A percentile compares a stretch with the other conserved stretches of the same genome.
Conservation (phyloP, 2,888 invertebrate species). For the Erannis defoliaria region DNA sequence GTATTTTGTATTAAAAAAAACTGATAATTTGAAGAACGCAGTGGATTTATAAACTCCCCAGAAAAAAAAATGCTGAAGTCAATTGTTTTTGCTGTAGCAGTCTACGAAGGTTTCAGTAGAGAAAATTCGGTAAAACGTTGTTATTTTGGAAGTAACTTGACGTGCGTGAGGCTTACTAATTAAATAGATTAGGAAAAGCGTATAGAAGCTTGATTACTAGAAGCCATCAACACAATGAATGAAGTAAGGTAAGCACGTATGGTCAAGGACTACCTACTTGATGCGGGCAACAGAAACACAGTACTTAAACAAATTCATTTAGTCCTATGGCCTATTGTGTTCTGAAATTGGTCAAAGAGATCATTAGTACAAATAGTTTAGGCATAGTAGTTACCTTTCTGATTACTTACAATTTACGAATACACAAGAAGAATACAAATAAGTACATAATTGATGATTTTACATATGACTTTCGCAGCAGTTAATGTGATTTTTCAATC, state of each 20-base stretch:
- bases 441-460: no score
- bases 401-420: not conserved
- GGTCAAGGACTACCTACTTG: not conserved
- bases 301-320: constrained; percentile 22
- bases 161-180: constrained; percentile 29
- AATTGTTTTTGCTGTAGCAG: not conserved
- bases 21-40: not conserved
- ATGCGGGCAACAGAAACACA: constrained; percentile 11
- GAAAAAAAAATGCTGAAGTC: no score
- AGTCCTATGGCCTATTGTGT: constrained; percentile 16
- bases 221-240: constrained; percentile 7
- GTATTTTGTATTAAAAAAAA: constrained; percentile 23
- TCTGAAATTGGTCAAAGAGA: not conserved
- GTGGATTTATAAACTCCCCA: no score
- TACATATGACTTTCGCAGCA: not conserved
- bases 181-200: constrained; percentile 26
- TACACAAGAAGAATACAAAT: not conserved
- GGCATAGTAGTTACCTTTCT: not conserved
- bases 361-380: not conserved
- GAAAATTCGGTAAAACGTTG: constrained; percentile 13
- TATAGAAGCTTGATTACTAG: constrained; percentile 13
- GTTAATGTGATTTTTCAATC: no score
- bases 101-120: not conserved
- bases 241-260: constrained; percentile 4
- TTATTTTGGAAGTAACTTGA: constrained; percentile 14